Percentiles rank a stretch among this genome's conserved stretches.
phyloP scores from a whole-genome alignment of 2,797 vertebrate genomes.

The Molossus alvarezi region DNA sequence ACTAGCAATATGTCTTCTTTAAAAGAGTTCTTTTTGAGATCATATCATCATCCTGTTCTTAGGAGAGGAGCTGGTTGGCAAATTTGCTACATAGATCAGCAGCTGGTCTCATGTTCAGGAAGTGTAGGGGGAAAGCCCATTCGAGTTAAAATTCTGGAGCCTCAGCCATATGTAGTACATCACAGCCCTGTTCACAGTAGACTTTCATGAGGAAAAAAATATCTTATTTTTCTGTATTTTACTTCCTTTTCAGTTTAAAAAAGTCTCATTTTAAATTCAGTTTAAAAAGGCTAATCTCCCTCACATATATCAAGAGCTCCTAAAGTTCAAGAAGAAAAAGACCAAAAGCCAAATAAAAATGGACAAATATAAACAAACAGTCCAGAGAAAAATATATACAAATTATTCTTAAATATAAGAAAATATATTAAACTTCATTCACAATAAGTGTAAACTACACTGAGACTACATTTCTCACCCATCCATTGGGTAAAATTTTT shows the following conservation, averaged over 20 bases:
- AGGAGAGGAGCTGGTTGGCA: constrained; percentile 22
- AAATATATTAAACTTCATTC: not conserved
- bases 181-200: not conserved
- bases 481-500: not conserved
- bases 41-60: constrained; percentile 43
- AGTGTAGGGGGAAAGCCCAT: constrained; percentile 37
- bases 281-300: not conserved
- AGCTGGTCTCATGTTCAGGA: constrained; percentile 56
- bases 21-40: constrained; percentile 63
- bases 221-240: not conserved
- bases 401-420: not conserved
- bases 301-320: constrained; percentile 17
- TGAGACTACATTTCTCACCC: not conserved
- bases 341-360: constrained; percentile 53
- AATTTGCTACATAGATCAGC: constrained; percentile 11
- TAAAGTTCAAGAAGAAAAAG: constrained; percentile 56
- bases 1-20: constrained; percentile 36
- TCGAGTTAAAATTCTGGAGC: constrained; percentile 26
- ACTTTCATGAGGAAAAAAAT: not conserved
- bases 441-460: constrained; percentile 4
- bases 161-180: not conserved
- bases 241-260: constrained; percentile 36
- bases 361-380: not conserved
- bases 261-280: not conserved
- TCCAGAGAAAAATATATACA: constrained; percentile 22